Percentiles rank a stretch among this genome's conserved stretches.
phyloP scores from a whole-genome alignment of 2,888 invertebrate species.

The Drosophila mulleri region DNA sequence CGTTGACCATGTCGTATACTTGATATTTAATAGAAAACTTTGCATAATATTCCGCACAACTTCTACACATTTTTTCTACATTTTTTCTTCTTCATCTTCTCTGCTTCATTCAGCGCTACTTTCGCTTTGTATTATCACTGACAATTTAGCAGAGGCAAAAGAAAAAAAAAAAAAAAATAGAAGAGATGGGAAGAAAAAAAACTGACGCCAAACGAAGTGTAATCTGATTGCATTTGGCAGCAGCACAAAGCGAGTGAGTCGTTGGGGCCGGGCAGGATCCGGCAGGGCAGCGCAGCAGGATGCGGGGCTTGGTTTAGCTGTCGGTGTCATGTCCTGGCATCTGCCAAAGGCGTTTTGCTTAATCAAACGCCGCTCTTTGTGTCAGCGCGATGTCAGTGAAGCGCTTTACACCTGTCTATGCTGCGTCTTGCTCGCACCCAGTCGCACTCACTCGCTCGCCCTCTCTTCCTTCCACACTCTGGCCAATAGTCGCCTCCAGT shows the following conservation, averaged over 20 bases:
- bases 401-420: conserved; percentile 52
- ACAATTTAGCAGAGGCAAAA: conserved; percentile 60
- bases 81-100: not conserved
- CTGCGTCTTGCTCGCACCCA: not conserved
- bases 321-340: conserved; percentile 62
- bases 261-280: not conserved
- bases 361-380: conserved; percentile 76
- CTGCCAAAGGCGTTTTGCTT: conserved; percentile 76
- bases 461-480: not conserved
- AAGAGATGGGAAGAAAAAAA: conserved; percentile 15
- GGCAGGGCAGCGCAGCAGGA: not conserved
- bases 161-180: conserved; percentile 21
- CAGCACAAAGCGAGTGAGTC: conserved; percentile 58
- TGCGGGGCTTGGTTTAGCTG: conserved; percentile 13
- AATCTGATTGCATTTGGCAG: conserved; percentile 80
- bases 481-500: conserved; percentile 30
- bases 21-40: conserved; percentile 68
- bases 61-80: not conserved
- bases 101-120: conserved; percentile 44
- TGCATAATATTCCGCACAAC: conserved; percentile 59
- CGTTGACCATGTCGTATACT: conserved; percentile 64
- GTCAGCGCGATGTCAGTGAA: conserved; percentile 67
- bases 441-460: not conserved
- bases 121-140: conserved; percentile 69
- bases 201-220: conserved; percentile 66